phyloP scores from a whole-genome alignment of 2,113 vertebrate species.

The Passer montanus region DNA sequence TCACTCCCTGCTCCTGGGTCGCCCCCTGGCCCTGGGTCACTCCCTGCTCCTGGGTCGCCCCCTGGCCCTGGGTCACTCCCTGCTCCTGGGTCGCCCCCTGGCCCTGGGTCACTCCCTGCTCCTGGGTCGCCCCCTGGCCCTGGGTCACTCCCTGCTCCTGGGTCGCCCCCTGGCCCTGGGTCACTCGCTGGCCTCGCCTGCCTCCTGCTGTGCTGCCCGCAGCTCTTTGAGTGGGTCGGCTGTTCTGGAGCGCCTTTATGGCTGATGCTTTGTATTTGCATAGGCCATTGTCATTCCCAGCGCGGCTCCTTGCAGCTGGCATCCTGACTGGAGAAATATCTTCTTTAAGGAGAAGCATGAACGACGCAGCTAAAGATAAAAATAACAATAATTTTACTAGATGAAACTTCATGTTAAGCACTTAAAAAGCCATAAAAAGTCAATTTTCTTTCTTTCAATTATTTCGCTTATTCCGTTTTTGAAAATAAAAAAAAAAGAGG shows the following conservation, averaged over 20 bases:
- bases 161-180: background rate
- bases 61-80: too few relatives aligned
- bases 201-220: background rate
- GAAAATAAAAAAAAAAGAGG: fast-evolving
- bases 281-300: slow-evolving; percentile 64
- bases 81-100: too few relatives aligned
- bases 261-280: slow-evolving; percentile 46
- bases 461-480: slow-evolving; percentile 60
- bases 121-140: background rate
- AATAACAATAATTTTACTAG: slow-evolving; percentile 67
- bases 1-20: background rate
- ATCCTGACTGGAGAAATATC: slow-evolving; percentile 51
- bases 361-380: slow-evolving; percentile 59
- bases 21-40: too few relatives aligned
- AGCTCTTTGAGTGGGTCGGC: background rate
- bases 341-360: slow-evolving; percentile 57
- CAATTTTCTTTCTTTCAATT: slow-evolving; percentile 67
- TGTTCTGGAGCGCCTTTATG: background rate
- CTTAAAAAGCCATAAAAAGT: slow-evolving; percentile 72
- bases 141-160: background rate
- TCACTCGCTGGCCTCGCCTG: background rate
- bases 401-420: slow-evolving; percentile 71
- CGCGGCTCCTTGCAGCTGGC: slow-evolving; percentile 67
- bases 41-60: too few relatives aligned
- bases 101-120: too few relatives aligned